These are phyloP conservation scores for Pseudachorutes palmiensis DNA, from an alignment of 1,140 invertebrate genomes.

Conservation along the genomic window DNA sequence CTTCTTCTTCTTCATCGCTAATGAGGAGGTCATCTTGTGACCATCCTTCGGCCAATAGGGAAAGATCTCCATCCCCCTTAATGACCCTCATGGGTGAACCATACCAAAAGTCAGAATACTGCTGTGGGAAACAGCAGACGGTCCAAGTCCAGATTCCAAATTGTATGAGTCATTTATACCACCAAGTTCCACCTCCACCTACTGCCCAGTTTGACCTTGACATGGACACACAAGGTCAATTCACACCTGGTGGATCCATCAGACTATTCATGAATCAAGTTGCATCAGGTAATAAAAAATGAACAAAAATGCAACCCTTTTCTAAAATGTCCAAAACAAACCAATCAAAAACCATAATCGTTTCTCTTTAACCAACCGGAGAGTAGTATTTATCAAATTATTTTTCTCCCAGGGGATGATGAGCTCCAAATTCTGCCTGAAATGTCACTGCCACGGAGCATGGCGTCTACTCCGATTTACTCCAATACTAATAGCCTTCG, in stretches of 20 bases:
- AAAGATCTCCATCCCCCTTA: slow-evolving; percentile 24
- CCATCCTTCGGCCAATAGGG: not conserved
- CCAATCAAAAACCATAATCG: too few relatives aligned
- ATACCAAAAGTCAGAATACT: not conserved
- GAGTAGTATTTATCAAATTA: not conserved
- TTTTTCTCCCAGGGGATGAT: slow-evolving; percentile 11
- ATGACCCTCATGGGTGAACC: slow-evolving; percentile 17
- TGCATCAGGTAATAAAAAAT: slow-evolving; percentile 22
- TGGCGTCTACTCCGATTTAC: not conserved
- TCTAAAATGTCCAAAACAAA: too few relatives aligned
- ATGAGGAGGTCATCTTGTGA: slow-evolving; percentile 13
- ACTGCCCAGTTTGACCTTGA: not conserved
- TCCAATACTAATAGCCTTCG: slow-evolving; percentile 1
- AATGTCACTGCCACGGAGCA: not conserved
- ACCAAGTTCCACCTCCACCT: not conserved
- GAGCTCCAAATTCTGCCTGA: not conserved
- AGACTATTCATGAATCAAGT: slow-evolving; percentile 35
- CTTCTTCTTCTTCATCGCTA: slow-evolving; percentile 10
- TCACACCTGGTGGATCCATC: slow-evolving; percentile 25
- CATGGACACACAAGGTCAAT: slow-evolving; percentile 12
- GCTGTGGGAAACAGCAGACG: slow-evolving; percentile 4
- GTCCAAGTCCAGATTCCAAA: slow-evolving; percentile 13
- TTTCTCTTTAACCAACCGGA: too few relatives aligned
- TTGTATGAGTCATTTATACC: not conserved
- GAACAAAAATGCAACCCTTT: too few relatives aligned